Evolutionary conservation across 1,140 invertebrate species (phyloP).

Genomic region (Spodoptera litura): DNA sequence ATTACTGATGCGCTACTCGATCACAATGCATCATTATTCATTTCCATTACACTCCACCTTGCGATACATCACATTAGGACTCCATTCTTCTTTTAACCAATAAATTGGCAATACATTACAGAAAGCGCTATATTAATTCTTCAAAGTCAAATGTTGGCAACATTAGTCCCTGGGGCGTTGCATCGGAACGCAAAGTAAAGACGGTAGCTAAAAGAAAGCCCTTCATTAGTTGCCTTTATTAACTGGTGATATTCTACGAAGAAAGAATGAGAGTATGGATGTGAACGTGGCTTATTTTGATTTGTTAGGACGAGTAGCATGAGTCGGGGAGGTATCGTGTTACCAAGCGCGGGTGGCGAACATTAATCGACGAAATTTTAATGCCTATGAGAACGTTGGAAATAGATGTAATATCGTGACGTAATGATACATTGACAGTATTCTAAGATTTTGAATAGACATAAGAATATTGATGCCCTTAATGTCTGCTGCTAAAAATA

Average conservation of each 20-base stretch:
- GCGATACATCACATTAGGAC: conserved; percentile 9
- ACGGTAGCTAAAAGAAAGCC: conserved; percentile 56
- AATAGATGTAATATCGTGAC: no score
- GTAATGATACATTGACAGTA: no score
- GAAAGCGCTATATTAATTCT: conserved; percentile 31
- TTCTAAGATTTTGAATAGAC: no score
- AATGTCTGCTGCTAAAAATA: no score
- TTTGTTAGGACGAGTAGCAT: no score
- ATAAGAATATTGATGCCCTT: no score
- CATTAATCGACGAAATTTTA: no score
- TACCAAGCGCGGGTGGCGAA: no score
- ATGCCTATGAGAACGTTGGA: no score
- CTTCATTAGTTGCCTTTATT: conserved; percentile 62
- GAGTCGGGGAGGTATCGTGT: no score
- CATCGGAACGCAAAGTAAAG: conserved; percentile 44
- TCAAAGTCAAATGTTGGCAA: conserved; percentile 32
- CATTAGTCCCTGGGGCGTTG: conserved; percentile 38
- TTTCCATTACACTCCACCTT: conserved; percentile 4
- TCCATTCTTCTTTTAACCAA: conserved; percentile 13
- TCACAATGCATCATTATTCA: conserved; percentile 20
- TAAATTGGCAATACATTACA: conserved; percentile 30
- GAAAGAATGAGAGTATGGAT: neutral
- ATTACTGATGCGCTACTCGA: neutral
- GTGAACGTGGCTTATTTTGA: no score
- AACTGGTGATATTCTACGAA: conserved; percentile 54